Conservation (phyloP, 2,888 invertebrate species). For the Epinotia bilunana region DNA sequence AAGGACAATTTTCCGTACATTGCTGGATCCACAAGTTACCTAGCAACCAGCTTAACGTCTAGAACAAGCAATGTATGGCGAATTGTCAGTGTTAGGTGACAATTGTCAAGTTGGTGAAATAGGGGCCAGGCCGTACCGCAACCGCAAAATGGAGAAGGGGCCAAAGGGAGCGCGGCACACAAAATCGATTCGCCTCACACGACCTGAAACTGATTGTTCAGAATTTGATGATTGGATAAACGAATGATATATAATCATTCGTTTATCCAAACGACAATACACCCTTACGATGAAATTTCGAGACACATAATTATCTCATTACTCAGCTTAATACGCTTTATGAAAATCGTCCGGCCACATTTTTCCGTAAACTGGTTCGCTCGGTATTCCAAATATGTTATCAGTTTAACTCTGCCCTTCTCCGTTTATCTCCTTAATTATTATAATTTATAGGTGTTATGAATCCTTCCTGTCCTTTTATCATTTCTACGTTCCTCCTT, state of each 20-base stretch:
- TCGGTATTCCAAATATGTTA: conserved; percentile 33
- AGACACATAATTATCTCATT: conserved; percentile 35
- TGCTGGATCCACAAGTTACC: too few species aligned
- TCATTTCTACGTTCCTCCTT: conserved; percentile 27
- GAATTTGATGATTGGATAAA: too few species aligned
- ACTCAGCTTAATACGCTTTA: conserved; percentile 33
- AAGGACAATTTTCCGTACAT: too few species aligned
- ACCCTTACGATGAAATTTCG: conserved; percentile 30
- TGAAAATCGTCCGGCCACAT: conserved; percentile 28
- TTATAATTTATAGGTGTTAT: conserved; percentile 34
- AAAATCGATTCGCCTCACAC: not conserved
- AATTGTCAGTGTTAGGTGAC: too few species aligned
- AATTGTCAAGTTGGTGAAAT: too few species aligned
- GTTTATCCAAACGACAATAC: not conserved
- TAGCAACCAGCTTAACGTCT: too few species aligned
- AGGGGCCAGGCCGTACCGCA: too few species aligned
- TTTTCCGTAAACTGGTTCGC: conserved; percentile 4
- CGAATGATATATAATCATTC: too few species aligned
- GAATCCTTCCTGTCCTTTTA: conserved; percentile 37
- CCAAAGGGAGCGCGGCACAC: not conserved
- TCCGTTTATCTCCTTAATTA: conserved; percentile 27
- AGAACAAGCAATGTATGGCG: too few species aligned
- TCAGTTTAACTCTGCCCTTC: conserved; percentile 32
- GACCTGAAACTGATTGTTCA: too few species aligned
- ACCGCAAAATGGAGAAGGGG: not conserved